Base-by-base conservation (phyloP, 1,140 invertebrate genomes). In the Rhopalosiphum padi region DNA sequence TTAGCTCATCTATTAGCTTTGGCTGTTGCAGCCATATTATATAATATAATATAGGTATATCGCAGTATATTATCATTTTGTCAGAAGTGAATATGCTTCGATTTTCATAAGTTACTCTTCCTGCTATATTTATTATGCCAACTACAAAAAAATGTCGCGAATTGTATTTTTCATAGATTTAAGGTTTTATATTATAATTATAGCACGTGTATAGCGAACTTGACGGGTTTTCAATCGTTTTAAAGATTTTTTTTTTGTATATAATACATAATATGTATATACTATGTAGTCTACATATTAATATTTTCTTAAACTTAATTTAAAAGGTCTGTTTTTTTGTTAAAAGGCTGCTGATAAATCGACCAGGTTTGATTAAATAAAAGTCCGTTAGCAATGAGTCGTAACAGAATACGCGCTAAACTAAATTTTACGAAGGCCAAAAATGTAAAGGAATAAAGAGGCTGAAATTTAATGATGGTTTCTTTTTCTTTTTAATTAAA, bases 381-480 rank as follows among this genome's bases (percentile, higher is more conserved):
- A 35, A 77, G 15, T n/a, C 60, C 60, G 30, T 68, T 30, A 68
- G 30, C 60, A 11, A 18, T 77, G n/a, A 77, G 30, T 77, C 15
- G 30, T 18, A 77, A 77, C n/a, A n/a, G 15, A 77, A 77, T 77
- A 77, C 60, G 11, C 30, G 37, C 82, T 83, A 83, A 41, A 85
- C 83, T 41, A 41, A 85, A 85, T 22, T 41, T 85, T 23, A 11
- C 23, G 83, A 8, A 41, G 8, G 23, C 37, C 37, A 41, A 41
- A 85, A 85, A 85, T 85, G 83, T 85, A 85, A 85, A 41, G 37
- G 37, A 43, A 85, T 85, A 85, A 85, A 15, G 23, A 85, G 41
- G 83, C 41, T 37, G 41, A 85, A 85, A 41, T 43, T 43, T 85
- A 85, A 85, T 9, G 83, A 41, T 37, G 37, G 21, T 35, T 18